Evolutionary conservation across 2,113 vertebrate genomes (phyloP).

Genomic region (Leuciscus idus): DNA sequence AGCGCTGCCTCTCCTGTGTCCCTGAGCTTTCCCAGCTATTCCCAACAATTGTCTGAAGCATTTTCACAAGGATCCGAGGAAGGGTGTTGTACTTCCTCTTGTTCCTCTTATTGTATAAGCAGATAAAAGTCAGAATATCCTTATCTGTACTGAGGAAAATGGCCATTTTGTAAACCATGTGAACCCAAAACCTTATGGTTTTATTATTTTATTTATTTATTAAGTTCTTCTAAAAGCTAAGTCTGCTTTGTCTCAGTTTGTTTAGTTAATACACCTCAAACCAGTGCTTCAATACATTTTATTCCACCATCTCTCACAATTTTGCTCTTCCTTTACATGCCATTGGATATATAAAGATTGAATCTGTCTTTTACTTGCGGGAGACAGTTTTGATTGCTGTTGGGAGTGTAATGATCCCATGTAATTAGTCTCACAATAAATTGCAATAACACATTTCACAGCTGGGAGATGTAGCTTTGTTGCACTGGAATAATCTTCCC

Average conservation of each 20-base stretch:
- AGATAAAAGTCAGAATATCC: constrained; percentile 39
- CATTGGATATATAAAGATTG: constrained; percentile 62
- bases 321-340: constrained; percentile 56
- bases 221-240: not conserved
- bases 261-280: not conserved
- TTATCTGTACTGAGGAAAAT: constrained; percentile 51
- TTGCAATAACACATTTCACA: constrained; percentile 72
- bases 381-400: constrained; percentile 61
- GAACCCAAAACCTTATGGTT: not conserved
- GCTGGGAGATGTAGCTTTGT: constrained; percentile 63
- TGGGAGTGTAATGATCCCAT: constrained; percentile 69
- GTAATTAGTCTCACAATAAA: constrained; percentile 78
- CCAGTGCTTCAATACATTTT: not conserved
- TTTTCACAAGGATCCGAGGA: constrained; percentile 55
- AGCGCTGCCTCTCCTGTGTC: constrained; percentile 48
- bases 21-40: constrained; percentile 25
- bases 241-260: not conserved
- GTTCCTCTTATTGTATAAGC: constrained; percentile 38
- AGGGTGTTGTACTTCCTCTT: constrained; percentile 51
- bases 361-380: constrained; percentile 62
- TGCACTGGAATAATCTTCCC: constrained; percentile 27
- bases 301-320: not conserved
- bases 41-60: constrained; percentile 62
- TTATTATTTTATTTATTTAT: not conserved
- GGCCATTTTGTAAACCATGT: not conserved